Percentiles rank a stretch among this genome's conserved stretches.
Conservation (phyloP, 2,888 invertebrate species). For the Parnassius apollo region DNA sequence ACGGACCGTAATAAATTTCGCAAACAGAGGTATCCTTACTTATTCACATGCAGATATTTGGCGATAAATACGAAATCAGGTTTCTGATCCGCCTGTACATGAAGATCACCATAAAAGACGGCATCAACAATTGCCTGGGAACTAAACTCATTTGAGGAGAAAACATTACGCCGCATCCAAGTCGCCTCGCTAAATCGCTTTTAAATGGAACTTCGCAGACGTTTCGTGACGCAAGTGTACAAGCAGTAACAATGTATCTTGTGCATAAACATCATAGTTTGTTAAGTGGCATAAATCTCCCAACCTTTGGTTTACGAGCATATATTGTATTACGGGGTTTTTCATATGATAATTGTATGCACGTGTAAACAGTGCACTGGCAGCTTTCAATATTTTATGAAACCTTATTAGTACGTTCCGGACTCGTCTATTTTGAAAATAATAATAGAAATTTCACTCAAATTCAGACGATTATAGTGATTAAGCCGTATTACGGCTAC, state of each 20-base stretch:
- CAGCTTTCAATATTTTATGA: no score
- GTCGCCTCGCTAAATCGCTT: constrained; percentile 65
- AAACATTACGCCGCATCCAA: constrained; percentile 68
- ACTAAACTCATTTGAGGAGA: constrained; percentile 78
- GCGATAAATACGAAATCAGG: constrained; percentile 52
- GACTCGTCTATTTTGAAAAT: no score
- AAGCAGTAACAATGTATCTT: constrained; percentile 16
- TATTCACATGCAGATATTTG: constrained; percentile 33
- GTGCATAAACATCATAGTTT: not conserved
- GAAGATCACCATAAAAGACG: constrained; percentile 67
- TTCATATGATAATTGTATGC: no score
- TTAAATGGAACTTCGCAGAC: constrained; percentile 59
- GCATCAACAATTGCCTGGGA: constrained; percentile 76
- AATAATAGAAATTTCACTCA: no score
- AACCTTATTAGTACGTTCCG: no score
- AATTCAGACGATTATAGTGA: no score
- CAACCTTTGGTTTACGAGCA: not conserved
- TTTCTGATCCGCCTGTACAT: constrained; percentile 70
- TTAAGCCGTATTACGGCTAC: no score
- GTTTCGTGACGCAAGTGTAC: constrained; percentile 44
- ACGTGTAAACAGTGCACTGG: no score
- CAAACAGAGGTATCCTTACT: constrained; percentile 38
- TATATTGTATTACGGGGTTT: no score
- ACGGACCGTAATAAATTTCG: constrained; percentile 26
- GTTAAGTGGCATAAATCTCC: constrained; percentile 8